phyloP scores from a whole-genome alignment of 2,797 vertebrate genomes.

The Peromyscus aztecus region DNA sequence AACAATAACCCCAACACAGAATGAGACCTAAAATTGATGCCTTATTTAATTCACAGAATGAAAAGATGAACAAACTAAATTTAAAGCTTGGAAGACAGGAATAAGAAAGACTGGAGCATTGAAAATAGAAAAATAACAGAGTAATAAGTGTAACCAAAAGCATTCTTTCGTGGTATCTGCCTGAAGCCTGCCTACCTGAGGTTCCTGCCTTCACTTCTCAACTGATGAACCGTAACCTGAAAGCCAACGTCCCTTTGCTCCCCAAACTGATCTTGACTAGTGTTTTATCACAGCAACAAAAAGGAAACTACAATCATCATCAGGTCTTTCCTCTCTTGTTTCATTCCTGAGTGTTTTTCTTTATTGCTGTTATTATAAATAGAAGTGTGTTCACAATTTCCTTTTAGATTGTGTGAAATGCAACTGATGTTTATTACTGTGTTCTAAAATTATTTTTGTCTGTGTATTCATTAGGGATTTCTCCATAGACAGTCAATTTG shows the following conservation, averaged over 20 bases:
- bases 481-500: too few relatives aligned
- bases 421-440: not conserved
- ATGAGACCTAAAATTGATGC: not conserved
- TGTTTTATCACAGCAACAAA: not conserved
- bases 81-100: not conserved
- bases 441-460: not conserved
- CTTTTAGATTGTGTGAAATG: not conserved
- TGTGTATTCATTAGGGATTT: not conserved
- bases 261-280: not conserved
- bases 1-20: not conserved
- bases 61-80: not conserved
- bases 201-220: not conserved
- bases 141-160: not conserved
- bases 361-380: not conserved
- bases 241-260: not conserved
- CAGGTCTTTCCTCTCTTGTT: not conserved
- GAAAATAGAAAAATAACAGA: not conserved
- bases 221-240: not conserved
- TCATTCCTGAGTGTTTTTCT: not conserved
- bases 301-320: too few relatives aligned
- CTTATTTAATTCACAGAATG: not conserved
- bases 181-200: not conserved
- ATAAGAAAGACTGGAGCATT: not conserved
- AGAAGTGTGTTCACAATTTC: not conserved
- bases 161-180: not conserved